phyloP scores from a whole-genome alignment of 1,140 invertebrate genomes.

The Theocolax elegans region DNA sequence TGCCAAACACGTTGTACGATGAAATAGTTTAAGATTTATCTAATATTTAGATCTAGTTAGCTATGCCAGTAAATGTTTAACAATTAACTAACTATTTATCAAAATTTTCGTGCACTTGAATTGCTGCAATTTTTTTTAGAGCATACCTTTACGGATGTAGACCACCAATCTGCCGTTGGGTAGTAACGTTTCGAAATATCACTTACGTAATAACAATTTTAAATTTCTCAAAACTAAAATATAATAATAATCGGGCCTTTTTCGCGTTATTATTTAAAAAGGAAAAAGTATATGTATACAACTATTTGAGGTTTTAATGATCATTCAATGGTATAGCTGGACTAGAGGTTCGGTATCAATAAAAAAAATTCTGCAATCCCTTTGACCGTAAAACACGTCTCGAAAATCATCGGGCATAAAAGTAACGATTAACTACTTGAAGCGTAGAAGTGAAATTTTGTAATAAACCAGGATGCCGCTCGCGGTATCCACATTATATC shows the following conservation, averaged over 20 bases:
- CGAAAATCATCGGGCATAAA: slow-evolving; percentile 2
- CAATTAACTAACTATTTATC: too few species aligned
- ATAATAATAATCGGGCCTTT: too few species aligned
- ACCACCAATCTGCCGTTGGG: too few species aligned
- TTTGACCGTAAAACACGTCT: neutral
- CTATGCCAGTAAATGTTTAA: neutral
- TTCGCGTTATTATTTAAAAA: too few species aligned
- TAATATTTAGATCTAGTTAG: neutral
- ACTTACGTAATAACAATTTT: too few species aligned
- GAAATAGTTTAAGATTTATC: slow-evolving; percentile 1
- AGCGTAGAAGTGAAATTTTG: slow-evolving; percentile 24
- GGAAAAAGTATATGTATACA: too few species aligned
- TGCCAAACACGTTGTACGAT: slow-evolving; percentile 23
- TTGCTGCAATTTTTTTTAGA: too few species aligned
- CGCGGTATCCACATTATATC: too few species aligned
- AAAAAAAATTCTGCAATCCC: neutral
- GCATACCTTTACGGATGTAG: too few species aligned
- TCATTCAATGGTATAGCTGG: neutral
- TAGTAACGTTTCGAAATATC: too few species aligned
- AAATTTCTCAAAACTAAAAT: too few species aligned
- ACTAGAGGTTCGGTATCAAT: neutral
- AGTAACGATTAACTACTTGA: neutral
- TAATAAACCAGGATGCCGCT: slow-evolving; percentile 11
- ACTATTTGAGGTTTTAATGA: neutral
- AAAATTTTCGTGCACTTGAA: too few species aligned